Evolutionary conservation across 2,888 invertebrate genomes (phyloP).

Genomic region (Lasioglossum calceatum): DNA sequence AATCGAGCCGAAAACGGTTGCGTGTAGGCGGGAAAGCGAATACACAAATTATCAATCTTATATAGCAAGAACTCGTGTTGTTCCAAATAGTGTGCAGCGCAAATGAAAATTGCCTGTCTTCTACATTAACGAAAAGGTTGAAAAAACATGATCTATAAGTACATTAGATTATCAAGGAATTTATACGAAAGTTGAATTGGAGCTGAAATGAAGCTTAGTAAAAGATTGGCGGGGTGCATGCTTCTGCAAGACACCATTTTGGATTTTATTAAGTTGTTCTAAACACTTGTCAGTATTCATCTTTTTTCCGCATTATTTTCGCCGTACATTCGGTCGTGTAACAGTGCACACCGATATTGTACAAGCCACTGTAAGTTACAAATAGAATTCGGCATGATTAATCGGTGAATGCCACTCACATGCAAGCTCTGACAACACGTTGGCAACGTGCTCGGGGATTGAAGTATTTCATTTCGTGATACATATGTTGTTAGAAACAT

Average conservation of each 20-base stretch:
- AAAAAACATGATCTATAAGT: not conserved
- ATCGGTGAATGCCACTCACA: slow-evolving; percentile 35
- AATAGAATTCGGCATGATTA: not conserved
- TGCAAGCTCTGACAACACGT: slow-evolving; percentile 79
- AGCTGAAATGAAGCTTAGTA: slow-evolving; percentile 8
- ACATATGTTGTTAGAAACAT: slow-evolving; percentile 4
- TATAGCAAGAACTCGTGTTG: slow-evolving; percentile 11
- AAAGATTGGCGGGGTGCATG: slow-evolving; percentile 67
- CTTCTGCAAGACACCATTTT: slow-evolving; percentile 79
- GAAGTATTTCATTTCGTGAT: slow-evolving; percentile 14
- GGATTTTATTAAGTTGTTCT: slow-evolving; percentile 66
- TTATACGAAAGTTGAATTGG: not conserved
- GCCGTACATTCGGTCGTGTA: slow-evolving; percentile 4
- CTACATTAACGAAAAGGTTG: not conserved
- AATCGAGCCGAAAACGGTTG: slow-evolving; percentile 31
- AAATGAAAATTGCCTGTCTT: not conserved
- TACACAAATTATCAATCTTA: slow-evolving; percentile 40
- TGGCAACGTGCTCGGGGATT: slow-evolving; percentile 78
- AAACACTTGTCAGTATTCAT: slow-evolving; percentile 75
- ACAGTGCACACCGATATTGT: not conserved
- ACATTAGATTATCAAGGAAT: not conserved
- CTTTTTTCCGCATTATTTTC: not conserved
- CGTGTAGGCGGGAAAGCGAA: slow-evolving; percentile 69
- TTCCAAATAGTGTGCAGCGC: not conserved
- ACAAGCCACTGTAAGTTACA: not conserved